A percentile compares a stretch with the other conserved stretches of the same genome.
Conservation (phyloP, 2,113 vertebrate species). For the Vicugna pacos region DNA sequence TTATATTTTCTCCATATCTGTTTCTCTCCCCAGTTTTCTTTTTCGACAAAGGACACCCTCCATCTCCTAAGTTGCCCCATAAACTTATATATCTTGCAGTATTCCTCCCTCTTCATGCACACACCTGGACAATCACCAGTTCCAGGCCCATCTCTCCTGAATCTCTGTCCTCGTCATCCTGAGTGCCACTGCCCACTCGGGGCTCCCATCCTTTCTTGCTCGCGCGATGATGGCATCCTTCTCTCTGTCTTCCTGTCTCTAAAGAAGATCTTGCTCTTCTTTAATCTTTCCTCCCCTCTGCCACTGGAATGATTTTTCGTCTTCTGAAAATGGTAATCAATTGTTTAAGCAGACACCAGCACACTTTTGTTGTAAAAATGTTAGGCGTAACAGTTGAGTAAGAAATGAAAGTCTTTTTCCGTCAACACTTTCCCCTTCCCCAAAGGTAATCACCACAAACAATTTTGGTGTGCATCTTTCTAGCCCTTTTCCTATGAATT, state of each 20-base stretch:
- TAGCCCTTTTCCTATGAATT: background rate
- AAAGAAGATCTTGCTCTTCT: background rate
- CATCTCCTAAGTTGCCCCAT: background rate
- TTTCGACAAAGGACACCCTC: background rate
- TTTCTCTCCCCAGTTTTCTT: background rate
- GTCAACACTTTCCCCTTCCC: background rate
- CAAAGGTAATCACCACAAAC: background rate
- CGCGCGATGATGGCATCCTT: background rate
- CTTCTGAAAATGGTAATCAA: constrained; percentile 10
- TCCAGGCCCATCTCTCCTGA: background rate
- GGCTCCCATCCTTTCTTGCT: background rate
- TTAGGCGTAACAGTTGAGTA: background rate
- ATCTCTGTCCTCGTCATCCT: background rate
- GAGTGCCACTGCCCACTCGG: background rate
- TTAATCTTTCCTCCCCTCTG: background rate
- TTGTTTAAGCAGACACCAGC: background rate
- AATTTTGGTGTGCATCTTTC: background rate
- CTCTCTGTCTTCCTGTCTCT: background rate
- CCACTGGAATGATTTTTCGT: background rate
- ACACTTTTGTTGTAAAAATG: background rate
- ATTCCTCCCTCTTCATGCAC: background rate
- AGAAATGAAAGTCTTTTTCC: background rate
- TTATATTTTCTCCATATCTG: background rate
- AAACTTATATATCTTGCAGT: background rate
- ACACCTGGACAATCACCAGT: background rate